phyloP scores from a whole-genome alignment of 2,113 vertebrate genomes.

The Gasterosteus nipponicus region DNA sequence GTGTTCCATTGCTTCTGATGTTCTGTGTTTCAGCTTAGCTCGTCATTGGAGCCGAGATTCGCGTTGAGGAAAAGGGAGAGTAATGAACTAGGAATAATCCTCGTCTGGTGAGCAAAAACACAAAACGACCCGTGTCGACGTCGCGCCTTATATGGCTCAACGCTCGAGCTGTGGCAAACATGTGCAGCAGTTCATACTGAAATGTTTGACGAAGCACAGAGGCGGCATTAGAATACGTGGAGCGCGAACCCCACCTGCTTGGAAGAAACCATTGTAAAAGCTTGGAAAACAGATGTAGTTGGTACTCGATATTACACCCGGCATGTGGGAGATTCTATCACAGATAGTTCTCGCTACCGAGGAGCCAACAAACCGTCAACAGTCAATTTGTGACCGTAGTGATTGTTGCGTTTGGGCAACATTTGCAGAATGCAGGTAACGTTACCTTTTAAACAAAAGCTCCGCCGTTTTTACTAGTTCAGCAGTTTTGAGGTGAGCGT shows the following conservation, averaged over 20 bases:
- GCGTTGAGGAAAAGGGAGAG: too few species aligned
- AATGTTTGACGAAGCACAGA: neutral
- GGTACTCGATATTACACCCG: slow-evolving; percentile 23
- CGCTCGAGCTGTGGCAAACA: slow-evolving; percentile 29
- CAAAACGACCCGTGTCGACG: slow-evolving; percentile 2
- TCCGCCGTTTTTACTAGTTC: neutral
- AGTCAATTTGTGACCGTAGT: neutral
- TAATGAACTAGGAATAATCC: neutral
- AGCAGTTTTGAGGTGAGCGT: neutral
- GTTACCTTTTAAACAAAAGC: slow-evolving; percentile 28
- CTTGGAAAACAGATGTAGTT: slow-evolving; percentile 14
- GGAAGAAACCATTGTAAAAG: neutral
- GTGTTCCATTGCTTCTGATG: neutral
- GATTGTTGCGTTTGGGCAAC: slow-evolving; percentile 16
- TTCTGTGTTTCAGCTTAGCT: neutral
- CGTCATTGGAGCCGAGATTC: neutral
- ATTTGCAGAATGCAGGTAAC: neutral
- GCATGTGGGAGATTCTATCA: neutral
- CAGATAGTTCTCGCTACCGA: neutral
- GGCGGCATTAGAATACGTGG: neutral
- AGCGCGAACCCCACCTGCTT: neutral
- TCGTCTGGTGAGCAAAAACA: neutral
- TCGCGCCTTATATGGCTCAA: neutral
- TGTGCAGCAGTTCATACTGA: slow-evolving; percentile 7
- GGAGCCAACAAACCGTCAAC: slow-evolving; percentile 26